Percentiles rank a stretch among this genome's conserved stretches.
Conservation (phyloP, 1,140 invertebrate species). For the Caerostris extrusa region DNA sequence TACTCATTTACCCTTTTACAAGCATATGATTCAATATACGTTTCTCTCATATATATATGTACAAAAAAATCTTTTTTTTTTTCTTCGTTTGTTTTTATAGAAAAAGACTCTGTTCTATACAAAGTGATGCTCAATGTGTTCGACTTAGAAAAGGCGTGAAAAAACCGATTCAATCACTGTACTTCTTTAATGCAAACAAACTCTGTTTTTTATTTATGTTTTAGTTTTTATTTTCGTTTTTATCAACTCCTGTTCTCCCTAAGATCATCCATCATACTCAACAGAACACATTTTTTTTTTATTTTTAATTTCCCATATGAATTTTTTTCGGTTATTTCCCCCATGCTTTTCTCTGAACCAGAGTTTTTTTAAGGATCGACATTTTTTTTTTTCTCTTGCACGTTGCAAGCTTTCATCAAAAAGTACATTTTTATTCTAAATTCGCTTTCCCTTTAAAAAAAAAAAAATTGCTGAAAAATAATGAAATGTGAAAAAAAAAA, state of each 20-base stretch:
- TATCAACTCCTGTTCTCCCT: conserved; percentile 56
- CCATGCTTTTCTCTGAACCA: background rate
- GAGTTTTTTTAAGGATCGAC: background rate
- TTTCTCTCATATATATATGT: background rate
- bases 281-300: background rate
- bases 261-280: conserved; percentile 64
- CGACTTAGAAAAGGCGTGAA: conserved; percentile 31
- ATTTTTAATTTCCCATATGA: conserved; percentile 1
- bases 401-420: background rate
- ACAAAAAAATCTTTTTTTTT: background rate
- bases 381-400: background rate
- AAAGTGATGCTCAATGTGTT: conserved; percentile 17
- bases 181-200: conserved; percentile 66
- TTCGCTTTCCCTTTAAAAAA: background rate
- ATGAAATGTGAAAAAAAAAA: background rate
- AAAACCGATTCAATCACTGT: conserved; percentile 68
- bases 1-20: background rate
- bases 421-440: conserved; percentile 9
- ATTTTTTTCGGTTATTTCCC: background rate
- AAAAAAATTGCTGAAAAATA: background rate
- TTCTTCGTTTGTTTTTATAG: background rate
- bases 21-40: background rate
- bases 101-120: background rate
- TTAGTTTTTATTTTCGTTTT: background rate
- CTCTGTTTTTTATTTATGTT: background rate